Evolutionary conservation across 2,797 vertebrate genomes (phyloP).

Genomic region (Vireo griseus): DNA sequence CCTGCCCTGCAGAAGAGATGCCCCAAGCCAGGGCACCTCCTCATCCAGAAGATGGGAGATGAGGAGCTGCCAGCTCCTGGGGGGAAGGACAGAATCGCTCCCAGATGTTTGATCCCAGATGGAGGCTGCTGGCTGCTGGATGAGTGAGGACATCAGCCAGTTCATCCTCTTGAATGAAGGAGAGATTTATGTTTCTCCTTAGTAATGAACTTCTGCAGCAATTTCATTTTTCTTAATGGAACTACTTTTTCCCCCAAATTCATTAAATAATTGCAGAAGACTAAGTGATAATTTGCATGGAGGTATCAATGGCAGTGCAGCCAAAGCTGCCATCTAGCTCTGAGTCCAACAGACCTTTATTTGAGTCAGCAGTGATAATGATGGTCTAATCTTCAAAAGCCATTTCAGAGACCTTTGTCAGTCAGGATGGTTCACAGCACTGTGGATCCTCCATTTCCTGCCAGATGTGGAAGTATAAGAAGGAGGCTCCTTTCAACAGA

Average conservation of each 20-base stretch:
- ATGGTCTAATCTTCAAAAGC: neutral
- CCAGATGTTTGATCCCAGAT: neutral
- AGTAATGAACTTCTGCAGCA: neutral
- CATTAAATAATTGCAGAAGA: neutral
- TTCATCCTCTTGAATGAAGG: neutral
- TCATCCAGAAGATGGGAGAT: neutral
- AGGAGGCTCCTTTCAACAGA: neutral
- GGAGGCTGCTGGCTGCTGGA: neutral
- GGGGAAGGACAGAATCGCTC: neutral
- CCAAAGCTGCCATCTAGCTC: neutral
- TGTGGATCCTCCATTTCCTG: neutral
- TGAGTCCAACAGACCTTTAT: neutral
- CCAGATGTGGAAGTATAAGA: neutral
- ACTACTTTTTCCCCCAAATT: neutral
- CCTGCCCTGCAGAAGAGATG: neutral
- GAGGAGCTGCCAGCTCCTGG: rapidly evolving
- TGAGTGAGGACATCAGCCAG: rapidly evolving
- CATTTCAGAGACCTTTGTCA: rapidly evolving
- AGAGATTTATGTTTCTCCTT: neutral
- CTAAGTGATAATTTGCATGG: neutral
- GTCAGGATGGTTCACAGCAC: neutral
- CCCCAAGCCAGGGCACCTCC: neutral
- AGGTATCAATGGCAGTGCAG: neutral
- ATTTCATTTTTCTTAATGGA: conserved; percentile 1
- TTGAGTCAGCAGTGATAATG: rapidly evolving